Percentiles rank a stretch among this genome's conserved stretches.
Evolutionary conservation across 2,113 vertebrate species (phyloP).

Genomic region (Ptilonorhynchus violaceus): DNA sequence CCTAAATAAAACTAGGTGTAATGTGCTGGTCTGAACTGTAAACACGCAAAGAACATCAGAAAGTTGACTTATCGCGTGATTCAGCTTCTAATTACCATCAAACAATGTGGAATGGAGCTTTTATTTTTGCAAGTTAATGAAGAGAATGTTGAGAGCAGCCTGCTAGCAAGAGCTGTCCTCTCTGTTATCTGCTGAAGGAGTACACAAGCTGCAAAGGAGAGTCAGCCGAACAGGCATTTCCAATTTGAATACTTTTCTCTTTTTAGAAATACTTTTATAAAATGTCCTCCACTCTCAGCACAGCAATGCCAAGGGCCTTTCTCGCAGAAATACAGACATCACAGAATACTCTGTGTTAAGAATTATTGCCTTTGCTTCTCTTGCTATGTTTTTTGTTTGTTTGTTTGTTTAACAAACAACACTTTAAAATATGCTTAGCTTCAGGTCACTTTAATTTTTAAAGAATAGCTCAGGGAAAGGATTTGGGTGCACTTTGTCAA

Average conservation of each 20-base stretch:
- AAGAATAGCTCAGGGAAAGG: not conserved
- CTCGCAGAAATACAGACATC: not conserved
- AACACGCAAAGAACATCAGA: not conserved
- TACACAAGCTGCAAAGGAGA: not conserved
- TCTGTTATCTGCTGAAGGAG: slow-evolving; percentile 3
- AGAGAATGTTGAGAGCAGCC: not conserved
- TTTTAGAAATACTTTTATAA: not conserved
- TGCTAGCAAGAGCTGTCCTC: slow-evolving; percentile 19
- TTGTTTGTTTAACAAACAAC: not conserved
- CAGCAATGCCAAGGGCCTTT: not conserved
- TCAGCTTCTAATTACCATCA: slow-evolving; percentile 7
- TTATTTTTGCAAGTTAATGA: slow-evolving; percentile 10
- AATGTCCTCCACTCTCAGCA: not conserved
- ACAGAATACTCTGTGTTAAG: not conserved
- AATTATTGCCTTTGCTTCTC: not conserved
- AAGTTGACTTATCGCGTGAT: not conserved
- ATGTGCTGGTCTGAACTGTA: not conserved
- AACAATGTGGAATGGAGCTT: not conserved
- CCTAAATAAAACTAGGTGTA: not conserved
- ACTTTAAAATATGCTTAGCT: not conserved
- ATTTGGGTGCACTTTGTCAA: not conserved
- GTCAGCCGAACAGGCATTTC: not conserved
- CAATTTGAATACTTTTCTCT: not conserved
- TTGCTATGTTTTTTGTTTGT: not conserved
- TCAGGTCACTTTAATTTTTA: not conserved